A percentile compares a stretch with the other conserved stretches of the same genome.
phyloP scores from a whole-genome alignment of 37 sponge, comb jelly and placozoan genomes.

The Beroe forskalii region DNA sequence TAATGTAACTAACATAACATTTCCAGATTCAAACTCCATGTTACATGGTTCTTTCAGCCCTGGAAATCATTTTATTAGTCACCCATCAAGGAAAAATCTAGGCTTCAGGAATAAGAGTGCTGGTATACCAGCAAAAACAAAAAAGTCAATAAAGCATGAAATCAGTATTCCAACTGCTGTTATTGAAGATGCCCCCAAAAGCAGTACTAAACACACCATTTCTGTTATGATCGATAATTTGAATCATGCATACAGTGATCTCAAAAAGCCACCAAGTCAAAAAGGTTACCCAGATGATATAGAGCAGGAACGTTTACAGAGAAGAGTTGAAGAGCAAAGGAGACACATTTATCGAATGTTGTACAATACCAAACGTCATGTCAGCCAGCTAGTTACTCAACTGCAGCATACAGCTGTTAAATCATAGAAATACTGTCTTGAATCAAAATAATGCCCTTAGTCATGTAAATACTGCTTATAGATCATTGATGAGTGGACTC shows the following conservation, averaged over 20 bases:
- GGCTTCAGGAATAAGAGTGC: not conserved
- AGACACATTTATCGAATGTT: conserved; percentile 12
- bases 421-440: not conserved
- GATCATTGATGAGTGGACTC: conserved; percentile 20
- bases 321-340: conserved; percentile 49
- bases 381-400: not conserved
- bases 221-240: conserved; percentile 57
- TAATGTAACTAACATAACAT: no score
- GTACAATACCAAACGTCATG: conserved; percentile 50
- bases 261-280: not conserved
- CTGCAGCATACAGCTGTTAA: not conserved
- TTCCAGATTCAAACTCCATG: not conserved
- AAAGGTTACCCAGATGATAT: conserved; percentile 17
- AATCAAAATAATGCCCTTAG: conserved; percentile 8
- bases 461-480: conserved; percentile 18
- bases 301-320: not conserved
- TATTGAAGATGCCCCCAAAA: not conserved
- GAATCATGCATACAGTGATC: not conserved
- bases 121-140: not conserved
- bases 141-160: not conserved
- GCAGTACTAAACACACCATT: not conserved
- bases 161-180: conserved; percentile 27
- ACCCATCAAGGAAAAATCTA: not conserved
- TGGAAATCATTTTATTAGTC: not conserved
- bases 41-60: not conserved